Evolutionary conservation across 37 sponge, comb jelly and placozoan genomes (phyloP).

Genomic region (Ianthella basta): DNA sequence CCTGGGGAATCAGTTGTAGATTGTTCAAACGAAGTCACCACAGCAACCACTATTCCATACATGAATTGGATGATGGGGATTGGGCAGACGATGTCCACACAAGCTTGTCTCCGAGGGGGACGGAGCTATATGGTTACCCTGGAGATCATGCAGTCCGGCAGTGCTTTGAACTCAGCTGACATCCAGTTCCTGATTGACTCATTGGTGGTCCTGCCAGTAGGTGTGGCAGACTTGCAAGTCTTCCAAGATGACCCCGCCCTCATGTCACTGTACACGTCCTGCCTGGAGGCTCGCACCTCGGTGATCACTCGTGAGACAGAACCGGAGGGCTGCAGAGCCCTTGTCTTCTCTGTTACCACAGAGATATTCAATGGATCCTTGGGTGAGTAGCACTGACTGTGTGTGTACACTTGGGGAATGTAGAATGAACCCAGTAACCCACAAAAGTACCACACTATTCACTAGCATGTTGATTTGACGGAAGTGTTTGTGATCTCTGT

Average conservation of each 20-base stretch:
- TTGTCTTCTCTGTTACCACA: constrained; percentile 50
- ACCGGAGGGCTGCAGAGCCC: constrained; percentile 26
- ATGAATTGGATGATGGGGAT: constrained; percentile 52
- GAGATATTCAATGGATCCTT: constrained; percentile 61
- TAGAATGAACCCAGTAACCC: no score
- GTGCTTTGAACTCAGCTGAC: not conserved
- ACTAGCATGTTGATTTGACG: no score
- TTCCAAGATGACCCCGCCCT: constrained; percentile 17
- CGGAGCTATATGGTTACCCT: constrained; percentile 53
- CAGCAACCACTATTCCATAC: constrained; percentile 23
- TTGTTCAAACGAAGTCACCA: constrained; percentile 24
- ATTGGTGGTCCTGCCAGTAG: constrained; percentile 48
- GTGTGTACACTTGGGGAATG: no score
- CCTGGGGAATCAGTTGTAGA: not conserved
- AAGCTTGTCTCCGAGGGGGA: constrained; percentile 67
- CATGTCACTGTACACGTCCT: constrained; percentile 7
- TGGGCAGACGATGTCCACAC: constrained; percentile 21
- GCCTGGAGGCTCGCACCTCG: constrained; percentile 17
- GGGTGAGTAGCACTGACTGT: constrained; percentile 35
- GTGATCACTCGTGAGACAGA: not conserved
- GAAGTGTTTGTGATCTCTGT: no score
- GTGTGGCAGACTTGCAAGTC: constrained; percentile 9
- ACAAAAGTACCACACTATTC: no score
- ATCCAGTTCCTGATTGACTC: constrained; percentile 69
- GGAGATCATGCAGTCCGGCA: constrained; percentile 37